A percentile compares a stretch with the other conserved stretches of the same genome.
Evolutionary conservation across 2,888 invertebrate species (phyloP).

Genomic region (Epinotia nisella): DNA sequence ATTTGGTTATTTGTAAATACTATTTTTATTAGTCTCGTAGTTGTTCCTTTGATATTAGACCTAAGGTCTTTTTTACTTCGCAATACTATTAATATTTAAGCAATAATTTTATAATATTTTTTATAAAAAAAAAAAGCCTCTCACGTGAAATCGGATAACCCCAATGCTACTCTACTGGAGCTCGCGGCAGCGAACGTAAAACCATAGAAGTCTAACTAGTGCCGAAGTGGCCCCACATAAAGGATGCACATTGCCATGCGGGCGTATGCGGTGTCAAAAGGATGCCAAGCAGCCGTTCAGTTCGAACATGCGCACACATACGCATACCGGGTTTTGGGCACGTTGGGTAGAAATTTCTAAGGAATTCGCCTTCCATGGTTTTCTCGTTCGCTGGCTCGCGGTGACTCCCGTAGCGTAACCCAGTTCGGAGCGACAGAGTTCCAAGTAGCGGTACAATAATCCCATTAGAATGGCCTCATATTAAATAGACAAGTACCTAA

Average conservation of each 20-base stretch:
- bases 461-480: constrained; percentile 58
- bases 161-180: constrained; percentile 48
- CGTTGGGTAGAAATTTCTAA: too few relatives aligned
- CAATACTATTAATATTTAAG: constrained; percentile 80
- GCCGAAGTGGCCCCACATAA: too few relatives aligned
- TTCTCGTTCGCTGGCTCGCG: too few relatives aligned
- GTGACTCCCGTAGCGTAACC: constrained; percentile 52
- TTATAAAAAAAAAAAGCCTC: constrained; percentile 51
- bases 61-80: constrained; percentile 80
- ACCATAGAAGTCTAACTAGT: too few relatives aligned
- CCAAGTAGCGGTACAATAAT: constrained; percentile 56
- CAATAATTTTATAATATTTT: constrained; percentile 78
- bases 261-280: too few relatives aligned
- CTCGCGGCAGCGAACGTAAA: too few relatives aligned
- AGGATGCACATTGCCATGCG: too few relatives aligned
- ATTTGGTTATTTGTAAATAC: constrained; percentile 79
- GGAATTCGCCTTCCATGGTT: too few relatives aligned
- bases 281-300: too few relatives aligned
- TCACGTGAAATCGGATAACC: constrained; percentile 43
- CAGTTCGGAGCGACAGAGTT: constrained; percentile 61
- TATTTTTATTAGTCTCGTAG: constrained; percentile 78
- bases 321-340: too few relatives aligned
- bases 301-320: too few relatives aligned
- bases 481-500: constrained; percentile 61
- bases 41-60: constrained; percentile 77